Percentiles rank a stretch among this genome's conserved stretches.
phyloP scores from a whole-genome alignment of 2,888 invertebrate genomes.

The Acanthacorydalis orientalis region DNA sequence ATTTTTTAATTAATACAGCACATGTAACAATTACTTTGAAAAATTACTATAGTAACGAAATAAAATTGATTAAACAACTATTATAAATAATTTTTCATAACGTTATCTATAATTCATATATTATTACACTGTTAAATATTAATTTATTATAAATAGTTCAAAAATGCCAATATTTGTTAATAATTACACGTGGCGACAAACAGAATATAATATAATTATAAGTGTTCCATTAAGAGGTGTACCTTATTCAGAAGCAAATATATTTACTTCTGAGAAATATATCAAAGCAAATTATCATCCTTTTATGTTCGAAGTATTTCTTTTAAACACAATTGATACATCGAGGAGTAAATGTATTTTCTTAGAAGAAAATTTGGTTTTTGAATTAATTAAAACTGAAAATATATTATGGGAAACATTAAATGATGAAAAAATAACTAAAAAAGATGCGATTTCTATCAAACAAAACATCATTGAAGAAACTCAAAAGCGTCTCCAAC shows the following conservation, averaged over 20 bases:
- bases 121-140: background rate
- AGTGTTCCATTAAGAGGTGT: constrained; percentile 47
- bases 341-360: constrained; percentile 46
- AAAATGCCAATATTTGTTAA: constrained; percentile 31
- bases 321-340: constrained; percentile 42
- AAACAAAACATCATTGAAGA: constrained; percentile 39
- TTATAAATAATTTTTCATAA: no score
- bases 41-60: no score
- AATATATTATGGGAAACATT: constrained; percentile 37
- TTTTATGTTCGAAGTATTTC: constrained; percentile 57
- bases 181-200: constrained; percentile 63
- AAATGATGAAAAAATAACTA: constrained; percentile 37
- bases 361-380: constrained; percentile 39
- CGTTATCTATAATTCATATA: no score
- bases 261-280: constrained; percentile 51
- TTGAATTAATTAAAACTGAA: constrained; percentile 47
- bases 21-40: no score
- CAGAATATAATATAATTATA: constrained; percentile 38
- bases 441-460: constrained; percentile 34
- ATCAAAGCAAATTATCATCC: constrained; percentile 56
- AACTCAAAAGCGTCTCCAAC: constrained; percentile 35
- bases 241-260: constrained; percentile 43
- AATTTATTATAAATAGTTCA: background rate
- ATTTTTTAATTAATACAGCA: no score
- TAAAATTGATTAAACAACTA: no score